A percentile compares a stretch with the other conserved stretches of the same genome.
Conservation (phyloP, 2,113 vertebrate genomes). For the Vulpes ferrilata region DNA sequence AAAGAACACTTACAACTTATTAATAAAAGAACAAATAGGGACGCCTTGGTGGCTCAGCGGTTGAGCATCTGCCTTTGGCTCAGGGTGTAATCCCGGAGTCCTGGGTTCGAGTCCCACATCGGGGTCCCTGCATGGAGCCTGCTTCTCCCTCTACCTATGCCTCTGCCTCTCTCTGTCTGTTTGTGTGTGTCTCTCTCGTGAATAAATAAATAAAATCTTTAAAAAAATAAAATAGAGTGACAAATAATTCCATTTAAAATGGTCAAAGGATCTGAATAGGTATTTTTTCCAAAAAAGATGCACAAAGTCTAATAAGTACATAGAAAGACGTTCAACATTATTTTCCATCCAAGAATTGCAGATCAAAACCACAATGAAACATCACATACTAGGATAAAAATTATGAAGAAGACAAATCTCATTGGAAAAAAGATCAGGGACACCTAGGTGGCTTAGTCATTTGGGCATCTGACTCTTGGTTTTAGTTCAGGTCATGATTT, state of each 20-base stretch:
- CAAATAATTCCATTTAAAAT: not conserved
- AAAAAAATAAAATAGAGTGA: not conserved
- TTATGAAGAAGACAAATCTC: not conserved
- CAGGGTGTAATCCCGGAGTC: no score
- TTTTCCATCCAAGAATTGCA: not conserved
- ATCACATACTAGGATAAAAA: not conserved
- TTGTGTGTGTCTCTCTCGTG: no score
- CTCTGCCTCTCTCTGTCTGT: no score
- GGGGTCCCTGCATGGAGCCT: no score
- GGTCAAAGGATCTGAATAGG: not conserved
- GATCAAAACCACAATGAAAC: not conserved
- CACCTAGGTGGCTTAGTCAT: not conserved
- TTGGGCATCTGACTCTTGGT: not conserved
- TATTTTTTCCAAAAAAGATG: not conserved
- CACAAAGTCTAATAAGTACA: not conserved
- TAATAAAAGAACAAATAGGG: slow-evolving; percentile 15
- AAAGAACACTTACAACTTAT: not conserved
- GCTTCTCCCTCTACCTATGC: no score
- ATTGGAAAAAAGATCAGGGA: not conserved
- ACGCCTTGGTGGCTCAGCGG: no score
- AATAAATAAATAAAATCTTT: no score
- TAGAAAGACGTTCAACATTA: not conserved
- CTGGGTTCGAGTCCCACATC: no score
- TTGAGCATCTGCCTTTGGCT: no score
- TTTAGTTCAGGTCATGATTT: not conserved